Evolutionary conservation across 2,113 vertebrate species (phyloP), one percentile per base, ranked within the genome.

Genomic region (Zootoca vivipara): DNA sequence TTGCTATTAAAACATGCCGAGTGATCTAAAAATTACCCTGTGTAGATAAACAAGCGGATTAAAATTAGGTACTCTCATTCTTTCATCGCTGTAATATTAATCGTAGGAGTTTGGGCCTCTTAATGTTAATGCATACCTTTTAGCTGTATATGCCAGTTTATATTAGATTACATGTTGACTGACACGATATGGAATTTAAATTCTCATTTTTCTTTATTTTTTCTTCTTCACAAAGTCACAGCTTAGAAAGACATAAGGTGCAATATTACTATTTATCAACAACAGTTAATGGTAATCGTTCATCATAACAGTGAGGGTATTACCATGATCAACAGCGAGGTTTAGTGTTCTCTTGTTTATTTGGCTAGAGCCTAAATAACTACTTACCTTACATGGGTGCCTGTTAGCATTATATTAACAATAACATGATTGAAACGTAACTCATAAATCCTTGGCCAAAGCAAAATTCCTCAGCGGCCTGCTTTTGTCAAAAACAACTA

Each of bases 1-100:
- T 95, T 96, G 93, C 96, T 96, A 97, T 97, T 97, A 97, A 96
- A 97, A 97, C 94, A 97, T 96, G 97, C 92, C 94, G 97, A 97
- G 96, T 97, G 97, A 97, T 97, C 96, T 95, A 96, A 95, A 97
- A 97, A 98, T 97, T 96, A 96, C 95, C 82, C 91, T 91, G 91
- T 95, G 96, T 93, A 97, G 97, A 96, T 97, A 97, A 97, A 97
- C 96, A 97, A 88, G 93, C 94, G 96, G 96, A 97, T 97, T 97
- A 96, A 96, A 97, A 97, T 95, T 95, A 96, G 95, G 93, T 94
- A 94, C 95, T 96, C 94, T 95, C 92, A 90, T 95, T 96, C 96
- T 97, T 96, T 98, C 97, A 97, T 96, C 96, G 89, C 96, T 81
- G 18, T 93, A 97, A 96, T 96, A 97, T 97, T 97, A 97, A 96